Base-by-base conservation (phyloP, 1,140 invertebrate genomes). In the Trichoplusia ni region DNA sequence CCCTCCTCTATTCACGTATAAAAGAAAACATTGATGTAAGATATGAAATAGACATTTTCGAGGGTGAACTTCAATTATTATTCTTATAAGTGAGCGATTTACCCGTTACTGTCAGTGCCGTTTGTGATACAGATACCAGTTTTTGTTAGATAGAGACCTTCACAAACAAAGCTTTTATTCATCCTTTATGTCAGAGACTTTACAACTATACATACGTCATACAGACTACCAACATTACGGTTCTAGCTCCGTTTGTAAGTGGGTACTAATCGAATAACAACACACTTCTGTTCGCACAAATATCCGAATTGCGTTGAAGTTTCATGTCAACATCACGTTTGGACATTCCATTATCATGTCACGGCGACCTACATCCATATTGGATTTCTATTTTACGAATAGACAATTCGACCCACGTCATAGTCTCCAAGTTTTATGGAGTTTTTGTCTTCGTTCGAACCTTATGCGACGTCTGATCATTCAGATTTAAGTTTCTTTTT, bases 1-100 rank as follows among this genome's bases (percentile, higher is more conserved):
- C 79, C 79, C 81, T 71, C 62, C 67, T 79, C 54, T 77, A 77
- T 82, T 79, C 73, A 66, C 63, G 67, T 76, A 80, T 67, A 75
- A 84, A 79, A 82, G 71, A 70, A 81, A 85, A 85, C 71, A 78
- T 81, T 79, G 69, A 82, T 79, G 70, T 73, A 70, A 82, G 77
- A 80, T 84, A 79, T 66, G 59, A 75, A 59, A 58, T 64, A 71
- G 65, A 66, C 67, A 73, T 64, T 72, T 65, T 47, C 56, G 68
- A 71, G 75, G 76, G 76, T 64, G 69, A 69, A 46, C 47, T 61
- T 47, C 47, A 73, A 73, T 76, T 78, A 78, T 77, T 79, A 76
- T 81, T 79, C 62, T 73, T 69, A 69, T 69, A 70, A 71, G 66
- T 67, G 62, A 73, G 53, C 65, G 65, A 72, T 71, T 69, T 54